Conservation (phyloP, 2,888 invertebrate genomes). For the Tiliacea citrago region DNA sequence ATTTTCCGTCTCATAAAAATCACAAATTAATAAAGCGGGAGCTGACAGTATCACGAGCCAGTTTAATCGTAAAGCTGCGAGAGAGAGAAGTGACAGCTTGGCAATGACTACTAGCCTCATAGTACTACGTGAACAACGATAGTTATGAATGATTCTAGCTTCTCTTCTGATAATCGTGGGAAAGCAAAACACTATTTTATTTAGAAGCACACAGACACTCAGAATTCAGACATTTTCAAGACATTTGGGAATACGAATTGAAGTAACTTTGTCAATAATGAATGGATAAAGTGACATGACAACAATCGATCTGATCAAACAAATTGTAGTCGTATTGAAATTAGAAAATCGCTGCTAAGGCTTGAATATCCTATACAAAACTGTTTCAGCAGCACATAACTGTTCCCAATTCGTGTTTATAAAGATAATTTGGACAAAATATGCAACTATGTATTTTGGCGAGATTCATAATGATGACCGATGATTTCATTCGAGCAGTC, state of each 20-base stretch:
- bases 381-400: constrained; percentile 32
- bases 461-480: constrained; percentile 72
- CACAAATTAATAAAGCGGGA: constrained; percentile 46
- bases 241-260: neutral
- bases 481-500: constrained; percentile 74
- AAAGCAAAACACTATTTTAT: constrained; percentile 15
- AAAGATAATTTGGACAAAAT: constrained; percentile 62
- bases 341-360: constrained; percentile 13
- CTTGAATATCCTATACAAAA: constrained; percentile 12
- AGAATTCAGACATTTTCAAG: neutral
- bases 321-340: neutral
- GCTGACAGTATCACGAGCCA: constrained; percentile 31
- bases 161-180: constrained; percentile 22
- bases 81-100: constrained; percentile 61
- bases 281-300: constrained; percentile 9
- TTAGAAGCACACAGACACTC: neutral
- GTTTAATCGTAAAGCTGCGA: constrained; percentile 55
- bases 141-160: constrained; percentile 57
- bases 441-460: constrained; percentile 69
- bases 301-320: neutral
- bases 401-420: constrained; percentile 58
- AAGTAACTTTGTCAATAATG: neutral
- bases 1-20: constrained; percentile 40
- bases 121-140: constrained; percentile 54
- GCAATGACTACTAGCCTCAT: constrained; percentile 52